Percentiles rank a stretch among this genome's conserved stretches.
These are phyloP conservation scores for Neotoma lepida DNA, from an alignment of 2,113 vertebrate genomes.

Conservation along the genomic window DNA sequence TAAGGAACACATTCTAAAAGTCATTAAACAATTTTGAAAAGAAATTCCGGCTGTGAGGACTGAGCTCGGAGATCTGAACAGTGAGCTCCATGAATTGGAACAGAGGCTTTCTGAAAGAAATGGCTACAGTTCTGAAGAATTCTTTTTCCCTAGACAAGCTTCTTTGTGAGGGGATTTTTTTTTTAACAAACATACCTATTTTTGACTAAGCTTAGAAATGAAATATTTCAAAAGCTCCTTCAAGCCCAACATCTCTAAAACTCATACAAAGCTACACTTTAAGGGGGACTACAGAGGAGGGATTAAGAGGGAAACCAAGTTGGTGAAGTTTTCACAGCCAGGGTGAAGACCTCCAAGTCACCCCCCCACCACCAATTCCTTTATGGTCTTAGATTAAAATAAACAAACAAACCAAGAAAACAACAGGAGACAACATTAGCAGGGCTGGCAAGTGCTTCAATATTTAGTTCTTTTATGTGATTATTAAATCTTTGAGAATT, in stretches of 20 bases:
- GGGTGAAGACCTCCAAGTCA: neutral
- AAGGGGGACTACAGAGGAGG: constrained; percentile 4
- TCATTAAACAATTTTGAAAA: constrained; percentile 79
- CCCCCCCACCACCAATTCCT: neutral
- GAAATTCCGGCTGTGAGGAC: constrained; percentile 67
- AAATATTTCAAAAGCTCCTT: constrained; percentile 80
- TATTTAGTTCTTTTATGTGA: constrained; percentile 12
- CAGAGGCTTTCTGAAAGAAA: constrained; percentile 71
- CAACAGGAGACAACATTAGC: constrained; percentile 1
- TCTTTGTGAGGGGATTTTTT: constrained; percentile 64
- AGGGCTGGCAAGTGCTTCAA: neutral
- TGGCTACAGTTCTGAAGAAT: constrained; percentile 75
- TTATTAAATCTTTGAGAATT: neutral
- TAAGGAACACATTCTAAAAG: constrained; percentile 67
- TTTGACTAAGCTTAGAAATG: constrained; percentile 78
- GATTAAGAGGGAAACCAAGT: constrained; percentile 29
- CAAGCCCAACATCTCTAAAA: constrained; percentile 74
- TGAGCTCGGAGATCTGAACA: constrained; percentile 73
- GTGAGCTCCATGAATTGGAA: constrained; percentile 72
- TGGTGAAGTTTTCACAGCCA: constrained; percentile 45
- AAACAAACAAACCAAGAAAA: neutral
- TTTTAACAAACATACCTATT: constrained; percentile 76
- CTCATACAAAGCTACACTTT: constrained; percentile 62
- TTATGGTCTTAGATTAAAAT: constrained; percentile 34
- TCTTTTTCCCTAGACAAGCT: constrained; percentile 75